Evolutionary conservation across 2,797 vertebrate species (phyloP), one percentile per base, ranked within the genome.

Genomic region (Hydrolagus colliei): DNA sequence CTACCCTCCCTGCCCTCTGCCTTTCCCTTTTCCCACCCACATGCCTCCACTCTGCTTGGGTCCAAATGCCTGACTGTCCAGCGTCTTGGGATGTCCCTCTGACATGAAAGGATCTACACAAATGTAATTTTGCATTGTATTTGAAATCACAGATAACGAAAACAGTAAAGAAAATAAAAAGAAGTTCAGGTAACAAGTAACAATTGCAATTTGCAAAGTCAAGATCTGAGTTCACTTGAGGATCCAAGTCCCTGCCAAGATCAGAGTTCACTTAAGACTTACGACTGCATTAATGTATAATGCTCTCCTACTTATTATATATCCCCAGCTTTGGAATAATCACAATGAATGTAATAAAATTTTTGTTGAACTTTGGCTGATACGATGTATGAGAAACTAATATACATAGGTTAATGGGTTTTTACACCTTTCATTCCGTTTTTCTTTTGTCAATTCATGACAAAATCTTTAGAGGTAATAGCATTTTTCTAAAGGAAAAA

Each of bases 391-490:
- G 65, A 22, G 9, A 59, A 32, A 52, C 41, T 52, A 52, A 80
- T 67, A 16, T 9, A 2, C 6, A 65, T n/a, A 32, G 8, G 11
- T 9, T 62, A 86, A 88, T 86, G 14, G 35, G 68, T 76, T 85
- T 89, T 41, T 87, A 59, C 82, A 22, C 82, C 87, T 88, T 52
- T 86, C 62, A 77, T n/a, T 22, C 52, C 35, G 22, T 65, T 18
- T 86, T 86, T 65, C 74, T 73, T 73, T 88, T 4, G 2, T n/a
- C n/a, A 85, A 89, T 61, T 87, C 72, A 88, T 88, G 86, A 67
- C 22, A 87, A 89, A 89, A 87, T 72, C 87, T 80, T 88, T 87
- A 87, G 13, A 88, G 78, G 86, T 86, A 87, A 87, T 16, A 11
- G 11, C 59, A 88, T 72, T 89, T 88, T 90, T 76, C 86, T 87